A percentile compares a stretch with the other conserved stretches of the same genome.
These are phyloP conservation scores for Plectropomus leopardus DNA, from an alignment of 2,113 vertebrate genomes.

Conservation along the genomic window DNA sequence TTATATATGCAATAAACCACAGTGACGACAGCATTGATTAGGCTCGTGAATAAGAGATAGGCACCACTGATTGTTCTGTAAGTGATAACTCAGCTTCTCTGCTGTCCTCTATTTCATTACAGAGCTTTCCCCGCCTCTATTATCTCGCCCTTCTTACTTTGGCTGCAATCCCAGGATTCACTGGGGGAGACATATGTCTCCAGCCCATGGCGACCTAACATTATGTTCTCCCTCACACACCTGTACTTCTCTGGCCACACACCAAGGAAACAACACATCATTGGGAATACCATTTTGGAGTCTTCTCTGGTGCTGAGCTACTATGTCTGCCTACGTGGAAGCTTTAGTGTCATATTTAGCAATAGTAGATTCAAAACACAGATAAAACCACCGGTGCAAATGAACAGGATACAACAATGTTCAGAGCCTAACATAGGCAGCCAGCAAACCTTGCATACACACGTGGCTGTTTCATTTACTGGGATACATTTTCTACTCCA, in stretches of 20 bases:
- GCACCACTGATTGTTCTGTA: slow-evolving; percentile 67
- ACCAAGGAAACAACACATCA: slow-evolving; percentile 52
- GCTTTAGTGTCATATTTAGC: slow-evolving; percentile 12
- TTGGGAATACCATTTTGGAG: slow-evolving; percentile 19
- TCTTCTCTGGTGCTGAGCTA: slow-evolving; percentile 9
- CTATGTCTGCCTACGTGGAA: slow-evolving; percentile 14
- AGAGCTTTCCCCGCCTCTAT: slow-evolving; percentile 61
- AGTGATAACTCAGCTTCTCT: slow-evolving; percentile 75
- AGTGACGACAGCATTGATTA: slow-evolving; percentile 76
- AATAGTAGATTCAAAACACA: slow-evolving; percentile 16
- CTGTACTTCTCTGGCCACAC: slow-evolving; percentile 58
- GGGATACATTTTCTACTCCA: slow-evolving; percentile 47
- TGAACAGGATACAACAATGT: slow-evolving; percentile 16
- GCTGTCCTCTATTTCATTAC: slow-evolving; percentile 73
- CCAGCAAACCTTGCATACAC: slow-evolving; percentile 17
- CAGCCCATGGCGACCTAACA: slow-evolving; percentile 65
- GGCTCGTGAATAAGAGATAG: slow-evolving; percentile 69
- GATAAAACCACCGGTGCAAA: slow-evolving; percentile 25
- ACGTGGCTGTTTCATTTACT: slow-evolving; percentile 25
- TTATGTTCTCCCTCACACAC: slow-evolving; percentile 65
- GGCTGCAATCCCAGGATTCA: slow-evolving; percentile 76
- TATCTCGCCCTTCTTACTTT: slow-evolving; percentile 63
- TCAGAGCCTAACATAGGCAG: neutral
- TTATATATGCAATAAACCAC: slow-evolving; percentile 70
- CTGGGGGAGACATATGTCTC: slow-evolving; percentile 71